Evolutionary conservation across 1,140 invertebrate species (phyloP), one percentile per base, ranked within the genome.

Genomic region (Nasonia giraulti): DNA sequence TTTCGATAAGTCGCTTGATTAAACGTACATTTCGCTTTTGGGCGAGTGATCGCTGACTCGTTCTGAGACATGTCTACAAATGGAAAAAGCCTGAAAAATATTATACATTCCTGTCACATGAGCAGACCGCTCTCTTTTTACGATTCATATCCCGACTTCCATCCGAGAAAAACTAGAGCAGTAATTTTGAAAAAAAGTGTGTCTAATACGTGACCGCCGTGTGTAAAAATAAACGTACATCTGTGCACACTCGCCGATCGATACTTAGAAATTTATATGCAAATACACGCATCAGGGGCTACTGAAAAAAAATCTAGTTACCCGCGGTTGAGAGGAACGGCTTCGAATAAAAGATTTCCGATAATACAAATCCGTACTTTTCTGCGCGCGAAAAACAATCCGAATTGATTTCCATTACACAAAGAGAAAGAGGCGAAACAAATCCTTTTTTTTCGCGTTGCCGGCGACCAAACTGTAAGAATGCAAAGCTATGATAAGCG

Each of bases 321-420:
- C 11, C 14, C 20, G 17, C 17, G n/a, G 14, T 5, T 0, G 50
- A 55, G 14, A 50, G 47, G 47, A 6, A 62, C 55, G 20, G 55
- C 20, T 3, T 62, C 20, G 55, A 62, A 62, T 62, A 31, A 23
- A 31, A 50, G 44, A 50, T 23, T 77, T 50, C 8, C 40, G 27
- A 77, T 50, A 50, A 77, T 77, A 77, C 75, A 50, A 50, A 77
- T 77, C n/a, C n/a, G 20, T 62, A 11, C 6, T 62, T 62, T 62
- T 62, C 12, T 4, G 47, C 20, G 1, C 20, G 6, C 6, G 20
- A 44, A 44, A 44, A 44, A 44, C 10, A 44, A 0, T 44, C 8
- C 55, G 1, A 62, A 7, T 62, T 20, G n/a, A 62, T n/a, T 62
- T 62, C 6, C 55, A 62, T 62, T 62, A 62, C 20, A 62, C 1